Evolutionary conservation across 2,888 invertebrate species (phyloP), one percentile per base, ranked within the genome.

Genomic region (Drosophila austrosaltans): DNA sequence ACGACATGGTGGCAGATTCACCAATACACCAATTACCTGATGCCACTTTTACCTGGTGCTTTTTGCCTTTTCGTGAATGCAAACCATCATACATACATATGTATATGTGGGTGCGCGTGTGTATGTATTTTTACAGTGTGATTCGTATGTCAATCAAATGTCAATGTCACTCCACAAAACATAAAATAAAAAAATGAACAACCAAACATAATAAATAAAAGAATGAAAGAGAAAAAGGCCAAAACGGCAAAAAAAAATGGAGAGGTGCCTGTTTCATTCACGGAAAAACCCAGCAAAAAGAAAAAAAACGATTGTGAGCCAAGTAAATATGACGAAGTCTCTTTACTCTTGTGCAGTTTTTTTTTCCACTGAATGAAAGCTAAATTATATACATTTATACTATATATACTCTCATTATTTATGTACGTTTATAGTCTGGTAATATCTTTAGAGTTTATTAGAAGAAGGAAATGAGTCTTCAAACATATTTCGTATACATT

Each of bases 71-170:
- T 56, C 25, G 44, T 5, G 57, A 39, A 10, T 48, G 74, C 60
- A 66, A 40, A 48, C 57, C 36, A 22, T 25, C 39, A 25, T 57
- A 48, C 57, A 60, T 68, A 12, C 6, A 56, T 53, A 53, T 44
- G 54, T 58, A 53, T 44, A 58, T 58, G 69, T 2, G 10, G 7
- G 36, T 36, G 10, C 8, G 36, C 2, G 8, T 54, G 57, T 59
- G 56, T 68, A 16, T n/a, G 48, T 76, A 79, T 89, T 84, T 89
- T 80, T 77, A 73, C 77, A 78, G 72, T 77, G 75, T 90, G 90
- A 89, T 89, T 91, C 89, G 87, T 77, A 73, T 88, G 91, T 84
- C 90, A 90, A 91, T 90, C 90, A 91, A 86, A 86, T 89, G 91
- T 91, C 91, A 90, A 88, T 91, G 91, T 84, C 90, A 90, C 72